Percentiles rank a stretch among this genome's conserved stretches.
phyloP scores from a whole-genome alignment of 2,888 invertebrate species.

The Chymomyza fuscimana region DNA sequence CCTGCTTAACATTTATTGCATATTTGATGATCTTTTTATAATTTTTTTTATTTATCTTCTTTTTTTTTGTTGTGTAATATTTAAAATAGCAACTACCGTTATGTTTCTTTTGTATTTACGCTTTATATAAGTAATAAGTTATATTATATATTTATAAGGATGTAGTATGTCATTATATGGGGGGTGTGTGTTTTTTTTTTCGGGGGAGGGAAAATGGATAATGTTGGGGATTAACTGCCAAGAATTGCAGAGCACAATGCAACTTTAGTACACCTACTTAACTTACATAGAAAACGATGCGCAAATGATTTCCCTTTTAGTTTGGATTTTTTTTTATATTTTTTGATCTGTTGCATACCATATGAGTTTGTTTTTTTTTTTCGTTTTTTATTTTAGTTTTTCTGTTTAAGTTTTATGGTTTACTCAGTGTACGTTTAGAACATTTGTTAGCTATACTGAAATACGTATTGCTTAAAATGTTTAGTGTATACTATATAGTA shows the following conservation, averaged over 20 bases:
- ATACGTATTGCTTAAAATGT: slow-evolving; percentile 60
- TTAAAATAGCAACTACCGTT: slow-evolving; percentile 73
- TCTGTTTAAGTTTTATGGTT: slow-evolving; percentile 18
- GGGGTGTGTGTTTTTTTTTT: slow-evolving; percentile 43
- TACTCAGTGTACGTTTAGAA: slow-evolving; percentile 64
- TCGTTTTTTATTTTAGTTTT: slow-evolving; percentile 21
- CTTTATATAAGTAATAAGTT: slow-evolving; percentile 73
- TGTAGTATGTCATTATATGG: slow-evolving; percentile 24
- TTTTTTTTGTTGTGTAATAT: slow-evolving; percentile 50
- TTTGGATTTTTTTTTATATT: slow-evolving; percentile 19
- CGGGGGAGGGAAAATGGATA: slow-evolving; percentile 8
- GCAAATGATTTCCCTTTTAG: slow-evolving; percentile 30
- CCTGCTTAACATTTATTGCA: slow-evolving; percentile 59
- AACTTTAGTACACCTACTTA: slow-evolving; percentile 9
- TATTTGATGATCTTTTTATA: slow-evolving; percentile 47
- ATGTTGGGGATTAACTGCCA: slow-evolving; percentile 2
- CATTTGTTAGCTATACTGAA: too few relatives aligned
- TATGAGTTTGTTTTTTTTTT: slow-evolving; percentile 15
- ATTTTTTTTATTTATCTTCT: slow-evolving; percentile 35
- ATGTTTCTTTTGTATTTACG: slow-evolving; percentile 44
- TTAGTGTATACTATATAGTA: slow-evolving; percentile 45
- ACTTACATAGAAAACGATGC: slow-evolving; percentile 28
- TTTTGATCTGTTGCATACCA: slow-evolving; percentile 40
- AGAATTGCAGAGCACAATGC: not conserved
- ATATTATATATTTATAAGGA: slow-evolving; percentile 67